Conservation (phyloP, 2,888 invertebrate genomes). For the Polymixis lichenea region DNA sequence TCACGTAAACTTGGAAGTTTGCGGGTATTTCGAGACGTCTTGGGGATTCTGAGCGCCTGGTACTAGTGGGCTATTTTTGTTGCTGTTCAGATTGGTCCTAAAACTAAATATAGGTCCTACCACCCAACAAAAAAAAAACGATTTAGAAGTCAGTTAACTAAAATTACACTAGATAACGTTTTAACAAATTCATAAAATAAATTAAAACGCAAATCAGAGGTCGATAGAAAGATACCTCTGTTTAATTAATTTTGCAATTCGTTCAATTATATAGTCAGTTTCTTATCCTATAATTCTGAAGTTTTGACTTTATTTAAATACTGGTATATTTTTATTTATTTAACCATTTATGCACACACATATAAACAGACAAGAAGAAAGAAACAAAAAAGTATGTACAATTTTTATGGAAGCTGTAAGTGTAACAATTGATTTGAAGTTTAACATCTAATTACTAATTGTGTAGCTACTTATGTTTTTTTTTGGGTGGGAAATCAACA, state of each 20-base stretch:
- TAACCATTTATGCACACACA: too few relatives aligned
- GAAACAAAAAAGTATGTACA: too few relatives aligned
- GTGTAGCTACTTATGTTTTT: too few relatives aligned
- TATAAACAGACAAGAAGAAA: too few relatives aligned
- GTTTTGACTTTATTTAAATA: not conserved
- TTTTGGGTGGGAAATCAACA: too few relatives aligned
- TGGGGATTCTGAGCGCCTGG: constrained; percentile 18
- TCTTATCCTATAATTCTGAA: not conserved
- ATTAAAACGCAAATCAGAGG: not conserved
- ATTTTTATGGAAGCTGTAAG: not conserved
- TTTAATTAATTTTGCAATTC: not conserved
- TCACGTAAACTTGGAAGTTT: constrained; percentile 45
- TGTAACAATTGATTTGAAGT: not conserved
- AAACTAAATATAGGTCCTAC: not conserved
- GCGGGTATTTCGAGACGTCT: constrained; percentile 32
- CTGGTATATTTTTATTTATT: not conserved
- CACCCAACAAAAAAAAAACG: too few relatives aligned
- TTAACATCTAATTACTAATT: not conserved
- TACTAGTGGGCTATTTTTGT: constrained; percentile 4
- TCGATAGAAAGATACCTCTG: not conserved
- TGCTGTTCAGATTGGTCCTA: not conserved
- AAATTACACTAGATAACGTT: not conserved
- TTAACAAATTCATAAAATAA: not conserved
- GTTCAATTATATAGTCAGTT: not conserved
- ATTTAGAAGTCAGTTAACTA: too few relatives aligned